Evolutionary conservation across 2,113 vertebrate species (phyloP).

Genomic region (Albula goreensis): DNA sequence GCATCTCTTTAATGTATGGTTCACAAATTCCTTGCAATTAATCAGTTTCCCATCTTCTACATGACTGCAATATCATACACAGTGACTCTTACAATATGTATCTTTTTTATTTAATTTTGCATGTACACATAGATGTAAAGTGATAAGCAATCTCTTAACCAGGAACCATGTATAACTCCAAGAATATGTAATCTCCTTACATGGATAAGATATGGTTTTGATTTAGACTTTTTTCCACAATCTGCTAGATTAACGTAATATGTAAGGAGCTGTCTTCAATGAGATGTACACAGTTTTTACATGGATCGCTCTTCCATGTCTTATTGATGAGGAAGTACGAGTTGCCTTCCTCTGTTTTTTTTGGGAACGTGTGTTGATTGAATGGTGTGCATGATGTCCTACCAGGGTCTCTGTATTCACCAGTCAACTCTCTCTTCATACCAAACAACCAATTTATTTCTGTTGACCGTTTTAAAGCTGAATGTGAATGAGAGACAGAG

Average conservation of each 20-base stretch:
- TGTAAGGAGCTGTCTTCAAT: constrained; percentile 7
- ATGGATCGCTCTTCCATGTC: constrained; percentile 11
- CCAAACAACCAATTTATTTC: constrained; percentile 4
- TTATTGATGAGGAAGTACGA: constrained; percentile 6
- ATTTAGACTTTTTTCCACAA: not conserved
- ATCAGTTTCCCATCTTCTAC: constrained; percentile 34
- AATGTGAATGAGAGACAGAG: constrained; percentile 62
- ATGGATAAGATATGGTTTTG: not conserved
- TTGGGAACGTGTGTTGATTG: constrained; percentile 36
- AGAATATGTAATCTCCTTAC: not conserved
- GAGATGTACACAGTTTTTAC: constrained; percentile 22
- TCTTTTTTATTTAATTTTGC: constrained; percentile 44
- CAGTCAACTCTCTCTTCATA: constrained; percentile 35
- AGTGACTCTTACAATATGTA: constrained; percentile 38
- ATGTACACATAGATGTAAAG: constrained; percentile 36
- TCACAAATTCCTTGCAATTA: constrained; percentile 1
- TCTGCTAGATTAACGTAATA: not conserved
- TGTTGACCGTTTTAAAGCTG: constrained; percentile 50
- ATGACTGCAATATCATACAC: constrained; percentile 46
- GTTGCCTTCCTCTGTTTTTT: not conserved
- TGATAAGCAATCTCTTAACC: not conserved
- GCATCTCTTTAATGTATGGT: constrained; percentile 1
- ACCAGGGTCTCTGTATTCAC: constrained; percentile 28
- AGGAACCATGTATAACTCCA: not conserved
- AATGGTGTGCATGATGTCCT: constrained; percentile 7